These are phyloP conservation scores for Phyllotreta striolata DNA, from an alignment of 2,888 invertebrate species.

Conservation along the genomic window DNA sequence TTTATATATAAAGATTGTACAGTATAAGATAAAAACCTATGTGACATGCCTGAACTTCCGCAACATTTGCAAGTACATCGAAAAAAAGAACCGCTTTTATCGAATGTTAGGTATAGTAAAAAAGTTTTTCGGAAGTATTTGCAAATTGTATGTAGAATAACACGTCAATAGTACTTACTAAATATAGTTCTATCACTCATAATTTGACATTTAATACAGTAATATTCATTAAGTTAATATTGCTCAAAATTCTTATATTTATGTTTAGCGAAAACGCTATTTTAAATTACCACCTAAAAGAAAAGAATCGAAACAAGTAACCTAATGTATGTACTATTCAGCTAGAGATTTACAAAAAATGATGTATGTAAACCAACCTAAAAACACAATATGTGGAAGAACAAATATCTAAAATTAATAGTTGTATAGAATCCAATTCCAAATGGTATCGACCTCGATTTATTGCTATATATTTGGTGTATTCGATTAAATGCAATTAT, in stretches of 20 bases:
- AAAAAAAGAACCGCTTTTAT: slow-evolving; percentile 18
- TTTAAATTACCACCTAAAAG: slow-evolving; percentile 43
- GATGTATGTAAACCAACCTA: not conserved
- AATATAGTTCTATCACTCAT: slow-evolving; percentile 58
- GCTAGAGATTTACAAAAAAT: slow-evolving; percentile 34
- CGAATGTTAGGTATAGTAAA: slow-evolving; percentile 27
- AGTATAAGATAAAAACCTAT: slow-evolving; percentile 33
- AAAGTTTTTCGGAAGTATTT: slow-evolving; percentile 29
- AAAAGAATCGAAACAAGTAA: slow-evolving; percentile 27
- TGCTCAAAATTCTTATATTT: slow-evolving; percentile 56
- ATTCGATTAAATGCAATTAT: no score
- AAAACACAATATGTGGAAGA: slow-evolving; percentile 18
- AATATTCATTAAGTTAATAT: slow-evolving; percentile 56
- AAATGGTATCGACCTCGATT: no score
- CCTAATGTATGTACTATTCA: slow-evolving; percentile 26
- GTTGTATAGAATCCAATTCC: no score
- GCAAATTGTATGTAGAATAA: slow-evolving; percentile 36
- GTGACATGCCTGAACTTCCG: slow-evolving; percentile 30
- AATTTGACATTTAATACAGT: slow-evolving; percentile 61
- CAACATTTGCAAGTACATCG: slow-evolving; percentile 31
- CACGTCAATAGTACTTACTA: slow-evolving; percentile 35
- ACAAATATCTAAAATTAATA: slow-evolving; percentile 5
- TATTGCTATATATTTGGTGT: no score
- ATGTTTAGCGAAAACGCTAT: slow-evolving; percentile 40
- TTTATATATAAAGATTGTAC: slow-evolving; percentile 34